Evolutionary conservation across 1,140 invertebrate genomes (phyloP).

Genomic region (Sarcophaga peregrina): DNA sequence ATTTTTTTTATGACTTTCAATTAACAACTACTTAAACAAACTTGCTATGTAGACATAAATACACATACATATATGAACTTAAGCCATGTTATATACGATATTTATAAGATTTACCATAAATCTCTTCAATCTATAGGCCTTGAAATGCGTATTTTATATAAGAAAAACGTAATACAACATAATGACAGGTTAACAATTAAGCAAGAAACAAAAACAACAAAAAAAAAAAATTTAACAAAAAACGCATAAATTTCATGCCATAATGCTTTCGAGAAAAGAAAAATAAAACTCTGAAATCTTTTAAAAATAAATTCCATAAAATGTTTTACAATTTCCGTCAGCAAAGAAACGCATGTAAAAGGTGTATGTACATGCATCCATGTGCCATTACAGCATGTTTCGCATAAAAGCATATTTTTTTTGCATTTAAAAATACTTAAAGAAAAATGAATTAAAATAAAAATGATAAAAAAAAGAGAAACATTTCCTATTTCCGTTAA

Average conservation of each 20-base stretch:
- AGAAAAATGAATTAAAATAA: background rate
- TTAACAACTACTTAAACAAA: too few species aligned
- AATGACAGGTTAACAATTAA: conserved; percentile 1
- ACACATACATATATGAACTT: too few species aligned
- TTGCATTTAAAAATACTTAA: background rate
- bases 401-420: background rate
- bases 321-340: background rate
- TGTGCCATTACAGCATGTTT: background rate
- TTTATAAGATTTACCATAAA: too few species aligned
- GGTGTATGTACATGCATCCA: background rate
- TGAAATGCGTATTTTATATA: too few species aligned
- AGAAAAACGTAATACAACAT: background rate
- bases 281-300: background rate
- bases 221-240: background rate
- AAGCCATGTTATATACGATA: too few species aligned
- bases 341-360: background rate
- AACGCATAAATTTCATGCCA: background rate
- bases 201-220: background rate
- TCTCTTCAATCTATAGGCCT: too few species aligned
- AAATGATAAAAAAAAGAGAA: background rate
- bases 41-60: too few species aligned
- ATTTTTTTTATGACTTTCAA: too few species aligned
- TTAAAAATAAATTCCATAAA: background rate
- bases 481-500: background rate
- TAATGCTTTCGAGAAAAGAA: too few species aligned